Percentiles rank a stretch among this genome's conserved stretches.
Evolutionary conservation across 2,888 invertebrate species (phyloP).

Genomic region (Melangyna quadrimaculata): DNA sequence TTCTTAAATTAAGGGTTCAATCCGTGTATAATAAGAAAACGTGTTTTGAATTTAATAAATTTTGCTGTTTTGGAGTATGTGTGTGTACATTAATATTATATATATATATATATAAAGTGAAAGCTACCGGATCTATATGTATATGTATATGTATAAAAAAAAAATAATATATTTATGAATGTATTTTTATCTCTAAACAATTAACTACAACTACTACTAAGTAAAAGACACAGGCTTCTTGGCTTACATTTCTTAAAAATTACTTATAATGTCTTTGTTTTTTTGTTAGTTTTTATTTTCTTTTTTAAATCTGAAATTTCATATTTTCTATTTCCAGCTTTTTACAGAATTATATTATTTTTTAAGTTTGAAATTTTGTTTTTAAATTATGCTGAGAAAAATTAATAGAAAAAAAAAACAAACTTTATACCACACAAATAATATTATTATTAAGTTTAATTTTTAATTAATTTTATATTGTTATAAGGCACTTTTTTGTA

Average conservation of each 20-base stretch:
- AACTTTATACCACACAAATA: constrained; percentile 14
- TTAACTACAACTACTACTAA: constrained; percentile 74
- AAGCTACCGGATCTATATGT: constrained; percentile 58
- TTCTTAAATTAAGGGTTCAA: constrained; percentile 39
- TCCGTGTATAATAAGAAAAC: constrained; percentile 29
- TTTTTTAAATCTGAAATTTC: constrained; percentile 9
- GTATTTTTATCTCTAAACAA: constrained; percentile 56
- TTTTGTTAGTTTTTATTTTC: too few species aligned
- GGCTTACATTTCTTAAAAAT: constrained; percentile 69
- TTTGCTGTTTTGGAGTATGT: constrained; percentile 19
- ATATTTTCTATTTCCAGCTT: constrained; percentile 65
- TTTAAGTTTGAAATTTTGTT: not conserved
- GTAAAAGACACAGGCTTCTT: constrained; percentile 74
- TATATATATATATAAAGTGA: constrained; percentile 44
- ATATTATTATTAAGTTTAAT: constrained; percentile 19
- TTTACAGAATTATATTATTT: constrained; percentile 59
- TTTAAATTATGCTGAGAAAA: constrained; percentile 18
- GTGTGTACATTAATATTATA: constrained; percentile 60
- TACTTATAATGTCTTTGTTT: constrained; percentile 55
- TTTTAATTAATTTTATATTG: constrained; percentile 20
- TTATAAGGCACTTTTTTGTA: constrained; percentile 67
- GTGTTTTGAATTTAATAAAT: constrained; percentile 16
- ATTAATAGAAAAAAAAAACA: not conserved
- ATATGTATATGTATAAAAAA: constrained; percentile 59
- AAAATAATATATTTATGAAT: constrained; percentile 46